Evolutionary conservation across 2,888 invertebrate species (phyloP), one percentile per base, ranked within the genome.

Genomic region (Dioctria linearis): DNA sequence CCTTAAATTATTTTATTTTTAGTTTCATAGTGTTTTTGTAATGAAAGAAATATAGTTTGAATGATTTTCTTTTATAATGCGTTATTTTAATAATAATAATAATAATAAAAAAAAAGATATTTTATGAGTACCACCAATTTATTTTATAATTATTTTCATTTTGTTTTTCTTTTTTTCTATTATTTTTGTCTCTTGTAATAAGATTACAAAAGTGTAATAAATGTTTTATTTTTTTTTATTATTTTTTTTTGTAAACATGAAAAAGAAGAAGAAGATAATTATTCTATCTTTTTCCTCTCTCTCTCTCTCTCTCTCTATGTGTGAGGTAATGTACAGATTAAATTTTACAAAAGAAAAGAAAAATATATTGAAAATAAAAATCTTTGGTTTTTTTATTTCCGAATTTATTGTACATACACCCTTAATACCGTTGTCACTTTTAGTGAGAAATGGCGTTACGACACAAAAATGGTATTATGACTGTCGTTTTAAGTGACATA

Each of bases 191-290:
- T 75, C 61, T 79, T 65, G 78, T 80, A 80, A 80, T 82, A 82
- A 82, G 82, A 82, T 82, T 82, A 82, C 81, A 80, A 67, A n/a
- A 80, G 80, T 82, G 80, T 82, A 82, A 82, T 78, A 80, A 25
- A 79, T 63, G 63, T 76, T 61, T 73, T 25, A 25, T 25, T 73
- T 40, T 51, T 54, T 73, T 46, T 76, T 76, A 76, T 63, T 46
- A 76, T 73, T 73, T 40, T 9, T 42, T 73, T 73, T 73, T 73
- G 73, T 73, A 73, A 73, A 59, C 73, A 57, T 42, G 9, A 76
- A 71, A 73, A 73, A 59, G 57, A 57, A n/a, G 9, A 76, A 71
- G 65, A 73, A 69, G 5, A 57, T 63, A 73, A 66, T 79, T 81
- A 79, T 81, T 81, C 81, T 81, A 69, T 79, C 79, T 25, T 25